phyloP scores from a whole-genome alignment of 1,140 invertebrate genomes.

The Papilio helenus region DNA sequence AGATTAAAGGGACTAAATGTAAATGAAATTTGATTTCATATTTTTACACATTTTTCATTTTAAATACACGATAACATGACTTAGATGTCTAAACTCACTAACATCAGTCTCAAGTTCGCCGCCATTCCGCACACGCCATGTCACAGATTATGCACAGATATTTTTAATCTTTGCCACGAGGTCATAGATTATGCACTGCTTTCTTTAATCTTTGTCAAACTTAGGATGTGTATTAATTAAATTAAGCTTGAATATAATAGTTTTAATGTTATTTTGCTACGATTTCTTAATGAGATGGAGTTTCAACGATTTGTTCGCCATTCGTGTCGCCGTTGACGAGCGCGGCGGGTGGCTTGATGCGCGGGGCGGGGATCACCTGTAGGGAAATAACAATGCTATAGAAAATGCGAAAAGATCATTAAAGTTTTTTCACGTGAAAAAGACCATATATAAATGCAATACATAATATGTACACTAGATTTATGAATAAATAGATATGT shows the following conservation, averaged over 20 bases:
- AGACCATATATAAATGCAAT: no score
- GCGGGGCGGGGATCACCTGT: conserved; percentile 78
- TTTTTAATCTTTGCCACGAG: conserved; percentile 41
- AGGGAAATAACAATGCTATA: conserved; percentile 24
- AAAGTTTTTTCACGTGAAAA: not conserved
- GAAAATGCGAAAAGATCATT: not conserved
- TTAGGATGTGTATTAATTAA: conserved; percentile 36
- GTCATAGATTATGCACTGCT: conserved; percentile 45
- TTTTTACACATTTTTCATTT: conserved; percentile 33
- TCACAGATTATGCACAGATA: conserved; percentile 44
- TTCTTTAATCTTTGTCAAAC: conserved; percentile 36
- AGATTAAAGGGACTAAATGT: conserved; percentile 37
- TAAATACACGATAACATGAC: conserved; percentile 45
- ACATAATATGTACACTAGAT: no score
- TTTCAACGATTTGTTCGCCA: conserved; percentile 50
- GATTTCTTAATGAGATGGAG: conserved; percentile 43
- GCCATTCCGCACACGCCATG: conserved; percentile 40
- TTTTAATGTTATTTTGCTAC: conserved; percentile 11
- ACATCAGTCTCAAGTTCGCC: conserved; percentile 59
- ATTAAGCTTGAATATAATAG: conserved; percentile 41
- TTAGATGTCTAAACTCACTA: conserved; percentile 56
- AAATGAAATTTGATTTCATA: conserved; percentile 46
- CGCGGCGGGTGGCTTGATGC: conserved; percentile 64
- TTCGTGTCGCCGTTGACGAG: conserved; percentile 74
- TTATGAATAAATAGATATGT: no score